These are phyloP conservation scores for Malthinus flaveolus DNA, from an alignment of 2,888 invertebrate genomes.

Conservation along the genomic window DNA sequence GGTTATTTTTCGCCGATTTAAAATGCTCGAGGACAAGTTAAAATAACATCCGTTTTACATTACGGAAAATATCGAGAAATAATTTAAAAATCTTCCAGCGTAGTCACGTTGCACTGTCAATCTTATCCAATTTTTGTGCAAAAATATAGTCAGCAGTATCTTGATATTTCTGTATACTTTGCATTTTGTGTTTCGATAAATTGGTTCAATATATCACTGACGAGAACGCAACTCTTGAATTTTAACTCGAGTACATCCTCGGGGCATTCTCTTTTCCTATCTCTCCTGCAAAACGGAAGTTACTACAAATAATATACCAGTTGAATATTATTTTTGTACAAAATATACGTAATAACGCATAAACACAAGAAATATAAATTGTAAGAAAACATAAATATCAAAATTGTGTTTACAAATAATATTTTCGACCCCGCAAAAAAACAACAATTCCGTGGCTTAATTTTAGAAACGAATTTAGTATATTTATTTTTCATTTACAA, in stretches of 20 bases:
- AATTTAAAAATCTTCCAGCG: slow-evolving; percentile 8
- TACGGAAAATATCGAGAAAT: slow-evolving; percentile 19
- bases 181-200: slow-evolving; percentile 32
- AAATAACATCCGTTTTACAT: slow-evolving; percentile 14
- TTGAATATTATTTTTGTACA: slow-evolving; percentile 26
- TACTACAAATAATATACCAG: slow-evolving; percentile 16
- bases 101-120: slow-evolving; percentile 24
- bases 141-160: slow-evolving; percentile 26
- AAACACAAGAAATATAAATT: slow-evolving; percentile 6
- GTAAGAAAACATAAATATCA: no score
- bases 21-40: background rate
- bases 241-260: slow-evolving; percentile 29
- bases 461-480: no score
- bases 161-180: slow-evolving; percentile 29
- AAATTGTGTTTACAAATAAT: no score
- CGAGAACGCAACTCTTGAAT: slow-evolving; percentile 28
- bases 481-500: no score
- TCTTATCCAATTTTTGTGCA: slow-evolving; percentile 20
- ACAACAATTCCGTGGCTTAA: no score
- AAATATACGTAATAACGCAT: slow-evolving; percentile 13
- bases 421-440: no score
- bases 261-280: slow-evolving; percentile 27
- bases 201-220: slow-evolving; percentile 30
- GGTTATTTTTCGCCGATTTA: slow-evolving; percentile 3
- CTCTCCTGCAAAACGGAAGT: slow-evolving; percentile 18